phyloP scores from a whole-genome alignment of 2,797 vertebrate species.

The Pseudochaenichthys georgianus region DNA sequence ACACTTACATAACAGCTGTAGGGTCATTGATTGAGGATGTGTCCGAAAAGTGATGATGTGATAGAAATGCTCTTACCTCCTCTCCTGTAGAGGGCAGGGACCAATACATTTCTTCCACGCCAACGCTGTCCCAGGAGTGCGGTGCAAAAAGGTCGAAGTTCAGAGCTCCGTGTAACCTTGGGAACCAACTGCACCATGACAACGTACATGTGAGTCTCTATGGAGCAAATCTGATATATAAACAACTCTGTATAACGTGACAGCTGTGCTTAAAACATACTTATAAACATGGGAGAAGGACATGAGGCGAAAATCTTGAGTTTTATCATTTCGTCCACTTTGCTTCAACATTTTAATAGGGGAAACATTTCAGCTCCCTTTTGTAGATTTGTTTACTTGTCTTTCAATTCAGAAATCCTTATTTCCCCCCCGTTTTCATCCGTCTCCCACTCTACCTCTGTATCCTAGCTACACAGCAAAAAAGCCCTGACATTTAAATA shows the following conservation, averaged over 20 bases:
- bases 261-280: background rate
- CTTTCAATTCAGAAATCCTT: constrained; percentile 4
- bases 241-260: background rate
- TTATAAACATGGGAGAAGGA: background rate
- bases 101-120: constrained; percentile 2
- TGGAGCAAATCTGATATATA: background rate
- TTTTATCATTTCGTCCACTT: background rate
- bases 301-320: background rate
- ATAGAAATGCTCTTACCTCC: constrained; percentile 25
- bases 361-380: background rate
- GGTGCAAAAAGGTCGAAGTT: constrained; percentile 19
- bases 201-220: constrained; percentile 54
- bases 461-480: constrained; percentile 28
- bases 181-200: constrained; percentile 18
- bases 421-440: background rate
- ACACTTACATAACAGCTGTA: constrained; percentile 26
- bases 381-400: background rate
- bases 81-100: constrained; percentile 41
- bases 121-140: constrained; percentile 17
- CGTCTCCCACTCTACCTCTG: background rate
- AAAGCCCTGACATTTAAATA: constrained; percentile 45
- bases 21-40: constrained; percentile 41
- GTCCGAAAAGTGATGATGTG: constrained; percentile 58
- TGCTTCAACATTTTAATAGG: background rate
- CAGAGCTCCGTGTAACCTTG: constrained; percentile 33